A percentile compares a stretch with the other conserved stretches of the same genome.
phyloP scores from a whole-genome alignment of 2,113 vertebrate genomes.

The Lepidothrix coronata region DNA sequence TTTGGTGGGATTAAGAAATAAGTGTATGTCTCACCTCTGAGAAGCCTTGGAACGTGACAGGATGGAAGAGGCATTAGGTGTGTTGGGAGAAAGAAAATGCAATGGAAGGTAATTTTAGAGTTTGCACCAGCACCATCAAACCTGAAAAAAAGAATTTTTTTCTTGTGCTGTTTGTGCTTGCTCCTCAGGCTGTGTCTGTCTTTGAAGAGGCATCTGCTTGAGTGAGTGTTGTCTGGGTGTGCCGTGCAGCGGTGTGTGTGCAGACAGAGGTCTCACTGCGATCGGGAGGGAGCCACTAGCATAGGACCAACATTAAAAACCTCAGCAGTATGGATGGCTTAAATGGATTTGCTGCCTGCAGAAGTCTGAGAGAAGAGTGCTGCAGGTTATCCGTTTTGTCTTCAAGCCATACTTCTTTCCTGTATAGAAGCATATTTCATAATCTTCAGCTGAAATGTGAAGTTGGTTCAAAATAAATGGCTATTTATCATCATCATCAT shows the following conservation, averaged over 20 bases:
- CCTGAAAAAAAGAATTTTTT: neutral
- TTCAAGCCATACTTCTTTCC: neutral
- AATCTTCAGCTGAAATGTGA: neutral
- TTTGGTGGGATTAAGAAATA: neutral
- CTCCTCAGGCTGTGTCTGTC: neutral
- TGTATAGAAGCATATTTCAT: neutral
- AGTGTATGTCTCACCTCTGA: neutral
- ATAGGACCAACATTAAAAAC: rapidly evolving
- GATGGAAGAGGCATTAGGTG: neutral
- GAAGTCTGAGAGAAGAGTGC: neutral
- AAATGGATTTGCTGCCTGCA: neutral
- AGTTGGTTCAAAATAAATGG: neutral
- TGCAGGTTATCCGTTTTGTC: neutral
- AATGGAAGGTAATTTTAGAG: neutral
- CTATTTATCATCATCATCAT: neutral
- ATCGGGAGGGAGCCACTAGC: rapidly evolving
- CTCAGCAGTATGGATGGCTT: neutral
- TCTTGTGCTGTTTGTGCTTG: neutral
- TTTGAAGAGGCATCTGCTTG: neutral
- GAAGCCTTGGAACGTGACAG: neutral
- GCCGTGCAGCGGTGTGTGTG: neutral
- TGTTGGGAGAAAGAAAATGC: neutral
- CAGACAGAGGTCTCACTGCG: neutral
- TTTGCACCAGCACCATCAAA: neutral
- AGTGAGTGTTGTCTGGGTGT: rapidly evolving